These are phyloP conservation scores for Trilocha varians DNA, from an alignment of 2,888 invertebrate species.

Conservation along the genomic window DNA sequence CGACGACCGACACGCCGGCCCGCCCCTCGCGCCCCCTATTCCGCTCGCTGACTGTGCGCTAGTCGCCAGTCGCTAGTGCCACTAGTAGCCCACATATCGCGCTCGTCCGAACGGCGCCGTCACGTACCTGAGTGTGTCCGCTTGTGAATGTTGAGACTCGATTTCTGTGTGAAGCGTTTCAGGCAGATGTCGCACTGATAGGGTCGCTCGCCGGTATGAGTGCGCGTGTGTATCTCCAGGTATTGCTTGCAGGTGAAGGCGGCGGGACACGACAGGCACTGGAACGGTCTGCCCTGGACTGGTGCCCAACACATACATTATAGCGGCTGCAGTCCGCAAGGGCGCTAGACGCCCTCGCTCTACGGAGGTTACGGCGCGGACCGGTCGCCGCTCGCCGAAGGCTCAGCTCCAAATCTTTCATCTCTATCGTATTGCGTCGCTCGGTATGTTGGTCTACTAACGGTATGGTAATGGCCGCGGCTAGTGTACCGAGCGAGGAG, in stretches of 20 bases:
- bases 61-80: too few relatives aligned
- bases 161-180: slow-evolving; percentile 87
- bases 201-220: slow-evolving; percentile 73
- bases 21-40: slow-evolving; percentile 13
- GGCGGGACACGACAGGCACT: slow-evolving; percentile 74
- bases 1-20: slow-evolving; percentile 21
- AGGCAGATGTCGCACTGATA: slow-evolving; percentile 83
- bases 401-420: slow-evolving; percentile 53
- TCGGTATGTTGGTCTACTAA: not conserved
- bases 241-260: slow-evolving; percentile 75
- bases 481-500: slow-evolving; percentile 11
- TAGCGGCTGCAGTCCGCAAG: slow-evolving; percentile 63
- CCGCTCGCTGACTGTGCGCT: slow-evolving; percentile 11
- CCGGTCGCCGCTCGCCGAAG: slow-evolving; percentile 64
- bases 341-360: slow-evolving; percentile 63
- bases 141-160: slow-evolving; percentile 86
- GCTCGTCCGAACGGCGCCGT: slow-evolving; percentile 8
- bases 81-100: slow-evolving; percentile 36
- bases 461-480: slow-evolving; percentile 4
- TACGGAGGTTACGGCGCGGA: slow-evolving; percentile 63
- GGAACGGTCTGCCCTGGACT: slow-evolving; percentile 74
- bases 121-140: slow-evolving; percentile 80
- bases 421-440: slow-evolving; percentile 2
- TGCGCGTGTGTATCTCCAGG: slow-evolving; percentile 76
- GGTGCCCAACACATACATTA: slow-evolving; percentile 71